Conservation (phyloP, 2,113 vertebrate genomes). For the Amazona guildingii region DNA sequence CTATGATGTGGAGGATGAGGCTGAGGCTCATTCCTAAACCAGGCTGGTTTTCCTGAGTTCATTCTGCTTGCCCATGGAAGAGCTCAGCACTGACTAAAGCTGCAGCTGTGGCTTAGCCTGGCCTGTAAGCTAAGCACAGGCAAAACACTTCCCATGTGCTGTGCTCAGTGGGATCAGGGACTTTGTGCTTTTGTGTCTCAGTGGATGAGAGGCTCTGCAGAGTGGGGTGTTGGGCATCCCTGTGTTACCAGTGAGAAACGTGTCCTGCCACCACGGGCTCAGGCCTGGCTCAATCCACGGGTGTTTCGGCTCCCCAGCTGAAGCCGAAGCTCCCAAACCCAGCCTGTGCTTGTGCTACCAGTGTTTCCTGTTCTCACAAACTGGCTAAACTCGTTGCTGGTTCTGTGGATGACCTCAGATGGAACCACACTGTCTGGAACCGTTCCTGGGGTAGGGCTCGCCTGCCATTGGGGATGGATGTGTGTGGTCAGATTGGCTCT, state of each 20-base stretch:
- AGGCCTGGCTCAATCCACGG: accelerated
- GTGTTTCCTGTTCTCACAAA: background rate
- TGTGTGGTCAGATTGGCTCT: background rate
- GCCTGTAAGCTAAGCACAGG: background rate
- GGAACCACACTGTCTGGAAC: background rate
- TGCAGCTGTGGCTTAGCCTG: background rate
- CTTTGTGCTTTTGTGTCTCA: accelerated
- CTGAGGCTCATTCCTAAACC: background rate
- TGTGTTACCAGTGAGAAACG: accelerated
- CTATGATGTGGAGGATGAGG: background rate
- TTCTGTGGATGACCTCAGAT: background rate
- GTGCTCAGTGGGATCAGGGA: background rate
- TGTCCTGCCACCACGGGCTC: accelerated
- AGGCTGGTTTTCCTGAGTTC: background rate
- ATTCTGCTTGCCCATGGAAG: background rate
- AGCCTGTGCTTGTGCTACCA: background rate
- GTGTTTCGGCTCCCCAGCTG: background rate
- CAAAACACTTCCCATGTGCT: background rate
- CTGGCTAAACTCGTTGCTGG: background rate
- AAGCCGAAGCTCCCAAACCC: background rate
- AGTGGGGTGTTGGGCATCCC: background rate
- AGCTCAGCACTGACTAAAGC: no score
- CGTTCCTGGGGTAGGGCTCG: background rate
- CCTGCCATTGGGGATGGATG: background rate
- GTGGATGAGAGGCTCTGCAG: background rate